A percentile compares a stretch with the other conserved stretches of the same genome.
These are phyloP conservation scores for Mythimna loreyi DNA, from an alignment of 2,888 invertebrate genomes.

Conservation along the genomic window DNA sequence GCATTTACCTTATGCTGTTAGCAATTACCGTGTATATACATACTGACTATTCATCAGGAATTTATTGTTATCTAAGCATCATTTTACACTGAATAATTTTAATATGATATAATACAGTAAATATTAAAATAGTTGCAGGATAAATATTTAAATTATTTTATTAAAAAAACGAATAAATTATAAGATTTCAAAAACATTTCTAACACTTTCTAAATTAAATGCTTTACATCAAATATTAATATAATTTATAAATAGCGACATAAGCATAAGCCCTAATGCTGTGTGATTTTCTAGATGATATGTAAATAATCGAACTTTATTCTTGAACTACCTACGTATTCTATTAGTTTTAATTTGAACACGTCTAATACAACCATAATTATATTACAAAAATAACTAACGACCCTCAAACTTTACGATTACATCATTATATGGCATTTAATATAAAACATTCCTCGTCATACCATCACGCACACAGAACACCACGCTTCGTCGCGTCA, in stretches of 20 bases:
- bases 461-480: slow-evolving; percentile 25
- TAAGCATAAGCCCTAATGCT: slow-evolving; percentile 25
- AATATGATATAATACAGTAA: slow-evolving; percentile 6
- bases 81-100: slow-evolving; percentile 5
- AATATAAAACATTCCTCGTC: slow-evolving; percentile 38
- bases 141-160: slow-evolving; percentile 4
- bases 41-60: neutral
- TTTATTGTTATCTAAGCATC: slow-evolving; percentile 11
- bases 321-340: slow-evolving; percentile 48
- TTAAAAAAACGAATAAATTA: slow-evolving; percentile 17
- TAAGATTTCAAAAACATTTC: slow-evolving; percentile 14
- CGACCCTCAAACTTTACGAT: slow-evolving; percentile 49
- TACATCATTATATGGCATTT: slow-evolving; percentile 61
- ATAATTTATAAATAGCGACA: slow-evolving; percentile 27
- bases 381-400: slow-evolving; percentile 57
- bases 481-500: slow-evolving; percentile 11
- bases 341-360: slow-evolving; percentile 60
- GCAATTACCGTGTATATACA: slow-evolving; percentile 13
- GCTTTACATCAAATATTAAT: slow-evolving; percentile 27
- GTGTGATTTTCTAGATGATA: slow-evolving; percentile 37
- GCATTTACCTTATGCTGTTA: neutral
- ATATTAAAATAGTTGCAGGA: slow-evolving; percentile 5
- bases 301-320: slow-evolving; percentile 42
- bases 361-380: slow-evolving; percentile 65
- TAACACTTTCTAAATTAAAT: slow-evolving; percentile 9